Conservation (phyloP, 2,797 vertebrate species). For the Antrozous pallidus region DNA sequence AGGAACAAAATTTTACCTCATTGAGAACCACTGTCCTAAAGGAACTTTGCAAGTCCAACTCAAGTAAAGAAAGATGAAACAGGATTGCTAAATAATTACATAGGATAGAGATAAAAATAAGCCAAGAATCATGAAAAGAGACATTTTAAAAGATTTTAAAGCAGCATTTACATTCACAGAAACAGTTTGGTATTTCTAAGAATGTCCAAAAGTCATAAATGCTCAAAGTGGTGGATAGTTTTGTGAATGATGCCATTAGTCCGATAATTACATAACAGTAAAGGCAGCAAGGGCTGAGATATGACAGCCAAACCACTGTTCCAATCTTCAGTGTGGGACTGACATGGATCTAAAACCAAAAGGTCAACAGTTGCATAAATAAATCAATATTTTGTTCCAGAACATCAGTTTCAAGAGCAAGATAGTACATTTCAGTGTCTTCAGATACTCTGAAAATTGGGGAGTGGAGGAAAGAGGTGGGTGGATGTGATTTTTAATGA, state of each 20-base stretch:
- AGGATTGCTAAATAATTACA: neutral
- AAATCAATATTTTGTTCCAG: neutral
- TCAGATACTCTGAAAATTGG: neutral
- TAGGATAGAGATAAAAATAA: neutral
- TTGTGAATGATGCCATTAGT: slow-evolving; percentile 27
- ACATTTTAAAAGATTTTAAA: slow-evolving; percentile 1
- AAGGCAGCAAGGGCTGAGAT: neutral
- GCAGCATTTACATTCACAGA: neutral
- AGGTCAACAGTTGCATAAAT: neutral
- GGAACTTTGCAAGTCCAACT: neutral
- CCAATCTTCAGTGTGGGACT: neutral
- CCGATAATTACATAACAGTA: neutral
- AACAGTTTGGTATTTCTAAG: neutral
- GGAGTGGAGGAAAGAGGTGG: neutral
- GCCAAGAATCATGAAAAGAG: neutral
- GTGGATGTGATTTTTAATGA: neutral
- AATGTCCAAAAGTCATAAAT: neutral
- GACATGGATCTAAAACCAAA: neutral
- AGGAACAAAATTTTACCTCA: neutral
- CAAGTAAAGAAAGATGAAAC: neutral
- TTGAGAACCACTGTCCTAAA: neutral
- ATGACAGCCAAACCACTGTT: neutral
- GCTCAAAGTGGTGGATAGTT: neutral
- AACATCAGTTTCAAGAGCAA: neutral
- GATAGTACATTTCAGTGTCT: neutral